A percentile compares a stretch with the other conserved stretches of the same genome.
Evolutionary conservation across 2,113 vertebrate genomes (phyloP).

Genomic region (Rhineura floridana): DNA sequence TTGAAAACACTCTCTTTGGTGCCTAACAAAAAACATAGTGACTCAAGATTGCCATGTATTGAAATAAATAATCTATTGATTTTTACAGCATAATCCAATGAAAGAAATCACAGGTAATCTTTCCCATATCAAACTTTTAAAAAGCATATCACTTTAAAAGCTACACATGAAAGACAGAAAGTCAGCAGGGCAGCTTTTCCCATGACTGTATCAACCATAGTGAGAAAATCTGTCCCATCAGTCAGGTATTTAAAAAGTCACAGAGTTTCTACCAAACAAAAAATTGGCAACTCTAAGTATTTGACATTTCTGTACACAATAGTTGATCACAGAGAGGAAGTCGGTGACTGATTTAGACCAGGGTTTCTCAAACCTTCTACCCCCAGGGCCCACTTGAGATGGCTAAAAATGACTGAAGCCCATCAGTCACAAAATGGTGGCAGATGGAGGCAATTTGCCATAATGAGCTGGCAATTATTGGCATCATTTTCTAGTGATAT

Average conservation of each 20-base stretch:
- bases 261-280: neutral
- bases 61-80: slow-evolving; percentile 6
- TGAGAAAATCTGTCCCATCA: neutral
- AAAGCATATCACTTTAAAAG: neutral
- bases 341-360: neutral
- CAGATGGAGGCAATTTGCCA: no score
- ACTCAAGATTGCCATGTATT: neutral
- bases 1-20: neutral
- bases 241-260: neutral
- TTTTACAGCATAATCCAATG: neutral
- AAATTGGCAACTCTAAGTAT: neutral
- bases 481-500: no score
- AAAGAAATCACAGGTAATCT: neutral
- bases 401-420: no score
- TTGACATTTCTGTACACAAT: neutral
- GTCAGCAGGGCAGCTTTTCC: neutral
- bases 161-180: no score
- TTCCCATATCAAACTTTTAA: neutral
- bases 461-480: no score
- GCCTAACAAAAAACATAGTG: slow-evolving; percentile 30
- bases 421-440: no score
- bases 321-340: neutral
- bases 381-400: no score
- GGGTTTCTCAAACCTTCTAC: no score
- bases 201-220: neutral